Base-by-base conservation (phyloP, 2,888 invertebrate species). In the Lamproptera curius region DNA sequence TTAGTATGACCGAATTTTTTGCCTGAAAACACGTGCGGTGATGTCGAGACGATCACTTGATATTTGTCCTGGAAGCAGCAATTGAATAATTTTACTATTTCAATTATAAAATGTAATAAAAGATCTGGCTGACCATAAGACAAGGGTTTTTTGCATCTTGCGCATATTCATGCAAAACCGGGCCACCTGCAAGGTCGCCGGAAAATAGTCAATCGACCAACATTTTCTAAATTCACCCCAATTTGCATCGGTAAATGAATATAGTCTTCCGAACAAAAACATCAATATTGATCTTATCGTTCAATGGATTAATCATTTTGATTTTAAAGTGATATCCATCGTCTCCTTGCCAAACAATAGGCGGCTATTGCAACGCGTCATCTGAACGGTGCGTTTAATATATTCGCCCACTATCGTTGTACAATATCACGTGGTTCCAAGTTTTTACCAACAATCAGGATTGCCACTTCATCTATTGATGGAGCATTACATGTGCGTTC, bases 191-290 rank as follows among this genome's bases (percentile, higher is more conserved):
- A 28, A 46, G 61, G 42, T 40, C 15, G 43, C 35, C 17, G 63
- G 62, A 64, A 43, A 52, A 62, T 61, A 39, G 54, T 50, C 31
- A 56, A 40, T 42, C 65, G 44, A 37, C 46, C 46, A 35, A 64
- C 11, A 52, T 61, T 52, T 38, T 31, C 49, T 53, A 50, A 37
- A 53, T 61, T 50, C 47, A 50, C 52, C 34, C 56, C 53, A 11
- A 42, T 46, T 16, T 33, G 59, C 55, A 54, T 62, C 60, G 48
- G 47, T 44, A 60, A 52, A 41, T 44, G 40, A 17, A 50, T 56
- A 42, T 62, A 63, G 37, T 54, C 6, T 67, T 57, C 52, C 67
- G 69, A 0, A 59, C 67, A 51, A 65, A 70, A 69, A 69, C 69
- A 51, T 76, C 68, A 6, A 56, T 54, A 35, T 42, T 43, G 48